Evolutionary conservation across 2,888 invertebrate species (phyloP), one percentile per base, ranked within the genome.

Genomic region (Candidula unifasciata): DNA sequence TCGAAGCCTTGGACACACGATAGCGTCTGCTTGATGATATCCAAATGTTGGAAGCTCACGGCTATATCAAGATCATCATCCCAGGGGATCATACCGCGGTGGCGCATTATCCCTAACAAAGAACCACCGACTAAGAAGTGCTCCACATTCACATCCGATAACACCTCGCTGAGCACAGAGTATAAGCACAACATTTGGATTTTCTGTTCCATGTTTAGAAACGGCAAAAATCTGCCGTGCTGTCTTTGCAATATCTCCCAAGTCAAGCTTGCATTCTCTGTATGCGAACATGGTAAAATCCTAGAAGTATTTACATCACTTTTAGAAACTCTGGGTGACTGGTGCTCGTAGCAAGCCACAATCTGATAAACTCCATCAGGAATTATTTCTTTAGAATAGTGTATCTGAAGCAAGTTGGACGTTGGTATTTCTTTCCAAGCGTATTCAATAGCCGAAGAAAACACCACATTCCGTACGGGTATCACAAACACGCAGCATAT

Each of bases 31-130:
- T 68, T 77, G 21, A 78, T 71, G 2, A 52, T 54, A 16, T 33
- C 30, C 83, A 78, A 83, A 35, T 57, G 27, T 18, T 60, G 10
- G 27, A 60, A 0, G 54, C 68, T 83, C 24, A 83, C 37, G 33
- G 83, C 66, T 13, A 83, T 37, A 37, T 83, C 83, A 3, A 83
- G n/a, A 71, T 83, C 83, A 24, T 83, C 83, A 68, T 83, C 83
- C 83, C 83, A 83, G 2, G 83, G 83, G n/a, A 83, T 52, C 16
- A 83, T 57, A 0, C 83, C 83, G 0, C 78, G 27, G 33, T 83
- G 83, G 6, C 83, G 44, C 8, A 37, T 33, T 35, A 71, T 1
- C 60, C 83, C 83, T 33, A 83, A 35, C 57, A 83, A 44, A n/a
- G 77, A 71, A 8, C 83, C 83, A 24, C 44, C 83, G 27, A 74